Conservation (phyloP, 2,888 invertebrate species). For the Chrysolina haemoptera region DNA sequence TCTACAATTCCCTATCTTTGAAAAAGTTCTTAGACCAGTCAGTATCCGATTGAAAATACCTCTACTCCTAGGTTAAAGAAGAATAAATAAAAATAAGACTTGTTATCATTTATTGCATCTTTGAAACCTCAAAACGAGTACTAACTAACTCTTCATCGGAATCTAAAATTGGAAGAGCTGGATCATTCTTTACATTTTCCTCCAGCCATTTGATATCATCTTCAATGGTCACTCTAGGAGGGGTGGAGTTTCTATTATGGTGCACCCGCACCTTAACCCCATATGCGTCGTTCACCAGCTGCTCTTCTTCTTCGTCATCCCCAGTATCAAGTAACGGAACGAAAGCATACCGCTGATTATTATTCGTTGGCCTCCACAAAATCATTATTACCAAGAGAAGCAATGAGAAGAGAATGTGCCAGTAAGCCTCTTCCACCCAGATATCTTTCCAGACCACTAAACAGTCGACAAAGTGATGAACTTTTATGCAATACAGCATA, state of each 20-base stretch:
- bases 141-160: conserved; percentile 88
- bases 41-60: no score
- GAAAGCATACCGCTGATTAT: conserved; percentile 96
- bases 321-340: conserved; percentile 91
- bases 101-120: conserved; percentile 80
- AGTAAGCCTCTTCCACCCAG: conserved; percentile 96
- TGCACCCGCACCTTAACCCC: conserved; percentile 82
- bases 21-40: no score
- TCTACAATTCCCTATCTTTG: no score
- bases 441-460: conserved; percentile 90
- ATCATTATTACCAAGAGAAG: conserved; percentile 94
- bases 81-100: conserved; percentile 19
- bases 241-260: conserved; percentile 65
- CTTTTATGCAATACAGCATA: conserved; percentile 93
- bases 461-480: conserved; percentile 83
- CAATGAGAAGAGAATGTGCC: conserved; percentile 93
- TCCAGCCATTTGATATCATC: conserved; percentile 94
- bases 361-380: conserved; percentile 95
- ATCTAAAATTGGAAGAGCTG: conserved; percentile 80
- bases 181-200: conserved; percentile 88
- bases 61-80: not conserved
- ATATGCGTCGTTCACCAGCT: conserved; percentile 89
- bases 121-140: conserved; percentile 89
- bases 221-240: conserved; percentile 74
- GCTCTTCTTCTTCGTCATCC: conserved; percentile 87